These are phyloP conservation scores for Aselliscus stoliczkanus DNA, from an alignment of 2,797 vertebrate species.

Conservation along the genomic window DNA sequence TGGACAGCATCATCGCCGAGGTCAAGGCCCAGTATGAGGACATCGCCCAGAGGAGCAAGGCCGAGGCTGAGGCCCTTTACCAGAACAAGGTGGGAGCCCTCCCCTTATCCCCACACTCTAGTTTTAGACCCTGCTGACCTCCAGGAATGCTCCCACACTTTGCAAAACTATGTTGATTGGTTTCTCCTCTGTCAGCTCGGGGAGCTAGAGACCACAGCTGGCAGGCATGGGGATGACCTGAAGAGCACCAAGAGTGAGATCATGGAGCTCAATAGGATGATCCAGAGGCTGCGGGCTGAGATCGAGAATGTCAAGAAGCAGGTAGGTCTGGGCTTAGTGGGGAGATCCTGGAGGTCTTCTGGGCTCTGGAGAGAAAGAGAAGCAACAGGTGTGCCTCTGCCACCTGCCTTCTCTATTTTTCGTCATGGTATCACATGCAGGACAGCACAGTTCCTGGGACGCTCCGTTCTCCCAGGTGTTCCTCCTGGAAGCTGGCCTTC, in stretches of 20 bases:
- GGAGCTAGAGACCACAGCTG: slow-evolving; percentile 71
- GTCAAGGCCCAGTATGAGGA: slow-evolving; percentile 89
- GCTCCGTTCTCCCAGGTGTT: background rate
- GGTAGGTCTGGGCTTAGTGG: slow-evolving; percentile 73
- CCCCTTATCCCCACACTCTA: background rate
- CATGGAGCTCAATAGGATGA: slow-evolving; percentile 89
- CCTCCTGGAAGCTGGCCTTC: background rate
- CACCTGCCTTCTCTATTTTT: background rate
- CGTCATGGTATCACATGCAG: background rate
- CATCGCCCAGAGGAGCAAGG: slow-evolving; percentile 81
- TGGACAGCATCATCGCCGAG: slow-evolving; percentile 87
- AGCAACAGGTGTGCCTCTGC: background rate
- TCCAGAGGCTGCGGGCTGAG: slow-evolving; percentile 90
- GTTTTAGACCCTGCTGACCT: background rate
- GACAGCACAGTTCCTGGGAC: background rate
- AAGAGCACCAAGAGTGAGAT: slow-evolving; percentile 89
- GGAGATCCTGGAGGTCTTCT: background rate
- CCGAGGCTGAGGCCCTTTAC: slow-evolving; percentile 46
- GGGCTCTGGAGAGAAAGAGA: background rate
- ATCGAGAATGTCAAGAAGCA: slow-evolving; percentile 91
- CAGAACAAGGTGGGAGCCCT: slow-evolving; percentile 60
- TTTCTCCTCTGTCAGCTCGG: slow-evolving; percentile 68
- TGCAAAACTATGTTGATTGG: background rate
- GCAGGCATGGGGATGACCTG: slow-evolving; percentile 79
- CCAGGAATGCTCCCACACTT: background rate